Percentiles rank a stretch among this genome's conserved stretches.
Conservation (phyloP, 1,140 invertebrate species). For the Orchesella cincta region DNA sequence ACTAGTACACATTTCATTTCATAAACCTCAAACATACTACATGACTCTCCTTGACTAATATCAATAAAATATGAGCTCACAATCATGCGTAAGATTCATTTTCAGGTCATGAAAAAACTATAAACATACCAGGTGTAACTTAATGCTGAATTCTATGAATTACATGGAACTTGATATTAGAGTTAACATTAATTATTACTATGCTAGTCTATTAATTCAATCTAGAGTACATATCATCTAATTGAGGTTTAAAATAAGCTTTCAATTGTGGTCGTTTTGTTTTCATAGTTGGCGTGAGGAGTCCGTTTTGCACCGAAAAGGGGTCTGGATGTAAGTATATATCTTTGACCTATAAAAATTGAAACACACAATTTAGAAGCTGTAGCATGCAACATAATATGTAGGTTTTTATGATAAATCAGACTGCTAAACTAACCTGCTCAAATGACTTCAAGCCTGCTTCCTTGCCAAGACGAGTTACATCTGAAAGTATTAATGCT, state of each 20-base stretch:
- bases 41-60: conserved; percentile 9
- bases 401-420: neutral
- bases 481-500: conserved; percentile 84
- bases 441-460: conserved; percentile 93
- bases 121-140: no score
- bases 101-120: neutral
- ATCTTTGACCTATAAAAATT: conserved; percentile 79
- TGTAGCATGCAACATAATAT: neutral
- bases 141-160: no score
- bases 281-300: conserved; percentile 95
- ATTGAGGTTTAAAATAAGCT: conserved; percentile 84
- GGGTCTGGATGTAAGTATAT: conserved; percentile 89
- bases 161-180: conserved; percentile 6
- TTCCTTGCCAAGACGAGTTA: conserved; percentile 82
- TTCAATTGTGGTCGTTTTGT: conserved; percentile 87
- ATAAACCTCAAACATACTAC: neutral
- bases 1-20: conserved; percentile 10
- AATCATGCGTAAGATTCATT: neutral
- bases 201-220: conserved; percentile 52
- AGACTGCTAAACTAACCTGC: conserved; percentile 68
- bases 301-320: conserved; percentile 94
- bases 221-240: conserved; percentile 84
- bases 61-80: neutral
- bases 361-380: neutral
- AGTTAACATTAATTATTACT: neutral